These are phyloP conservation scores for Ia io DNA, from an alignment of 2,113 vertebrate genomes.

Conservation along the genomic window DNA sequence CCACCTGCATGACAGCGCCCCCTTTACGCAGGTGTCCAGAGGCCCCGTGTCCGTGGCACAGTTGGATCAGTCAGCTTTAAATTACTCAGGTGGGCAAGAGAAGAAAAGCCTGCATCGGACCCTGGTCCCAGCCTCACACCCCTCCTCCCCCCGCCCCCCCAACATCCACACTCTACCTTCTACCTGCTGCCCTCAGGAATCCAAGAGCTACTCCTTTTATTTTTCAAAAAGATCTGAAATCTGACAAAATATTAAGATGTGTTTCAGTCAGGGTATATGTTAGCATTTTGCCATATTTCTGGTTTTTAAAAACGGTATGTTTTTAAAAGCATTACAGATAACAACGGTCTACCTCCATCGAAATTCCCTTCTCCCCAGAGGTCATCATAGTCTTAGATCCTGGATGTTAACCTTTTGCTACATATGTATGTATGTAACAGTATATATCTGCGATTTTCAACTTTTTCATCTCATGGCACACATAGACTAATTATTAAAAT, in stretches of 20 bases:
- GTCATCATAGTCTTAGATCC: neutral
- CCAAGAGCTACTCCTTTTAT: neutral
- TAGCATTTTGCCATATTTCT: neutral
- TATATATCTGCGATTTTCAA: neutral
- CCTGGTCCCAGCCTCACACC: neutral
- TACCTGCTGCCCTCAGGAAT: neutral
- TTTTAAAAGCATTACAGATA: neutral
- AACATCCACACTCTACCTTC: neutral
- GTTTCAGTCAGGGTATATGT: neutral
- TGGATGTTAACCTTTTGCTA: neutral
- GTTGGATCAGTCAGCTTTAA: constrained; percentile 90
- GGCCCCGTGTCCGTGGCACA: constrained; percentile 87
- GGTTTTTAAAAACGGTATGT: neutral
- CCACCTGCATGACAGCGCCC: constrained; percentile 86
- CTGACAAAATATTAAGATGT: neutral
- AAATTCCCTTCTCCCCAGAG: neutral
- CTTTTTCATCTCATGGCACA: neutral
- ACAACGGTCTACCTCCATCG: neutral
- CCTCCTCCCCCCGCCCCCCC: too few relatives aligned
- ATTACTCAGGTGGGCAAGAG: constrained; percentile 92
- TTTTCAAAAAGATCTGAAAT: neutral
- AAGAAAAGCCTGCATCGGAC: neutral
- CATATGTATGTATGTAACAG: neutral
- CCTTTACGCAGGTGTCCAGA: constrained; percentile 87
- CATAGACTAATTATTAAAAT: neutral